A percentile compares a stretch with the other conserved stretches of the same genome.
Evolutionary conservation across 2,888 invertebrate genomes (phyloP).

Genomic region (Pyrochroa serraticornis): DNA sequence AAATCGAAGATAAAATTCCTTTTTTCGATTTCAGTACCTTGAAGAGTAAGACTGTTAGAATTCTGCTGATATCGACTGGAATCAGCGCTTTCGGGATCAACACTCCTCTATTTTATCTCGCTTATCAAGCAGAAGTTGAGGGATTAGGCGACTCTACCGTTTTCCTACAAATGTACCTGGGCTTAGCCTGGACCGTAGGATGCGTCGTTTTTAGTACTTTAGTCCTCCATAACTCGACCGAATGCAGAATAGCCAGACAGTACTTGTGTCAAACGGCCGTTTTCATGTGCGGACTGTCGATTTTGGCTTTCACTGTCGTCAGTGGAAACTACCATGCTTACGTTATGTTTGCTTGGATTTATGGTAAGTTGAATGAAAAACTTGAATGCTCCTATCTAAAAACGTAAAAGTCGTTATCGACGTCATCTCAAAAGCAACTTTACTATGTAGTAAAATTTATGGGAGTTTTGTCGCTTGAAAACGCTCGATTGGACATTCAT

Average conservation of each 20-base stretch:
- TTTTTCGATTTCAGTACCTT: conserved; percentile 88
- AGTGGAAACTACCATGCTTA: conserved; percentile 79
- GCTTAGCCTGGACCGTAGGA: conserved; percentile 83
- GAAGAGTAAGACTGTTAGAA: conserved; percentile 83
- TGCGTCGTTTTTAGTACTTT: conserved; percentile 81
- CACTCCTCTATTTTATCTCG: conserved; percentile 84
- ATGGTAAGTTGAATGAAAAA: conserved; percentile 61
- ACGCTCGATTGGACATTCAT: too few species aligned
- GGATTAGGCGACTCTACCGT: conserved; percentile 62
- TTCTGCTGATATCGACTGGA: conserved; percentile 79
- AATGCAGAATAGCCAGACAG: conserved; percentile 84
- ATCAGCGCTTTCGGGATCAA: conserved; percentile 83
- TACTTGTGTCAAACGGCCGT: conserved; percentile 83
- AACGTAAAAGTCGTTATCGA: neutral
- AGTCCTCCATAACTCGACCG: conserved; percentile 81
- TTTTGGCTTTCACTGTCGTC: conserved; percentile 77
- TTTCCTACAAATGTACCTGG: conserved; percentile 72
- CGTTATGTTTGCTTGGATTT: conserved; percentile 81
- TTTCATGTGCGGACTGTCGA: conserved; percentile 78
- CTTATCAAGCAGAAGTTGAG: conserved; percentile 79
- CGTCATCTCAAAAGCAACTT: too few species aligned
- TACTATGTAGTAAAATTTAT: too few species aligned
- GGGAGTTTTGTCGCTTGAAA: too few species aligned
- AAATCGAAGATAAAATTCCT: conserved; percentile 77
- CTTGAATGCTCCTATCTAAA: too few species aligned